Conservation (phyloP, 1,140 invertebrate species). For the Calliphora vicina region DNA sequence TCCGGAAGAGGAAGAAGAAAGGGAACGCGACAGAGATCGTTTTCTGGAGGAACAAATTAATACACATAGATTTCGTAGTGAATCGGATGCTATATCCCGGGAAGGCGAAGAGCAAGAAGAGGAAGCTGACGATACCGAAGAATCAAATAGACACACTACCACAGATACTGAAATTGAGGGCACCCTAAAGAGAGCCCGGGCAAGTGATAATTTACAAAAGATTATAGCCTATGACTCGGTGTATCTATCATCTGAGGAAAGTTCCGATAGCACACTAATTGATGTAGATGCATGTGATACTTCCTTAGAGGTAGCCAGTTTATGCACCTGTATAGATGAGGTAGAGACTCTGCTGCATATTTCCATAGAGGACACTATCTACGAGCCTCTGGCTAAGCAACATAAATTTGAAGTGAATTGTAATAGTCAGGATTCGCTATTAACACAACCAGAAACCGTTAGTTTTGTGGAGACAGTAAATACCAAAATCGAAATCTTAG, state of each 20-base stretch:
- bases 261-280: conserved; percentile 57
- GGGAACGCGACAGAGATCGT: not conserved
- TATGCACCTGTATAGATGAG: conserved; percentile 41
- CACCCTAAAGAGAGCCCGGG: conserved; percentile 47
- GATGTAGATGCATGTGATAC: conserved; percentile 50
- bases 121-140: conserved; percentile 1
- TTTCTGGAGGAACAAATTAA: not conserved
- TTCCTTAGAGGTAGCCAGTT: conserved; percentile 42
- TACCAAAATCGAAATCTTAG: conserved; percentile 38
- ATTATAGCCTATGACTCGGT: conserved; percentile 62
- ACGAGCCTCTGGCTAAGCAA: conserved; percentile 50
- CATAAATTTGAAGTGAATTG: not conserved
- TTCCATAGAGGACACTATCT: conserved; percentile 57
- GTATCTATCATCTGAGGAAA: conserved; percentile 60
- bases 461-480: conserved; percentile 37
- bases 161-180: conserved; percentile 47
- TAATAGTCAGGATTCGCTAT: not conserved
- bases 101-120: not conserved
- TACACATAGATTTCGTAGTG: not conserved
- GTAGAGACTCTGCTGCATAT: conserved; percentile 53
- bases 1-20: not conserved
- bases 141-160: not conserved
- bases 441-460: conserved; percentile 2
- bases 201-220: conserved; percentile 49
- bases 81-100: not conserved